phyloP scores from a whole-genome alignment of 2,113 vertebrate genomes.

The Echinops telfairi region DNA sequence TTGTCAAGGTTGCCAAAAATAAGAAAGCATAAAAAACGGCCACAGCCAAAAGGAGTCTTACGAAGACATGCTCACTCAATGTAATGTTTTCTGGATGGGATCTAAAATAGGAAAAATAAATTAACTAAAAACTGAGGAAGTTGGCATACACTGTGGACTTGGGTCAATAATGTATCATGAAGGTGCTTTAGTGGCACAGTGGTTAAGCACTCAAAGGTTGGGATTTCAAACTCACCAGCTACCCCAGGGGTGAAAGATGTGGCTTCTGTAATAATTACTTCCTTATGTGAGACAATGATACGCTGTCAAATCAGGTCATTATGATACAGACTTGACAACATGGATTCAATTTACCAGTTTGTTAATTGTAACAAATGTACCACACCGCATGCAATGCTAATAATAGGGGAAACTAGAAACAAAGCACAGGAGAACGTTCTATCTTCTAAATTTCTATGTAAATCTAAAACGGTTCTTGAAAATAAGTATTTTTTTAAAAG shows the following conservation, averaged over 20 bases:
- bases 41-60: neutral
- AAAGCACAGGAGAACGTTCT: neutral
- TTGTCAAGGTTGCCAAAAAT: neutral
- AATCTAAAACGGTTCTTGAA: slow-evolving; percentile 6
- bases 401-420: neutral
- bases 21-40: neutral
- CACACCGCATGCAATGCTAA: neutral
- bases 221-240: too few relatives aligned
- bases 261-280: neutral
- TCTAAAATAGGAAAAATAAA: neutral
- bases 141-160: slow-evolving; percentile 2
- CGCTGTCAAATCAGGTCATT: neutral
- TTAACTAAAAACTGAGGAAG: neutral
- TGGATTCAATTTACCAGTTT: neutral
- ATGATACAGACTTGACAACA: neutral
- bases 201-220: neutral
- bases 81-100: neutral
- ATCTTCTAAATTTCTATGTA: neutral
- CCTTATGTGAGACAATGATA: neutral
- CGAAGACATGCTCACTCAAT: neutral
- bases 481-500: neutral
- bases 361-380: neutral
- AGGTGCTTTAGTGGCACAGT: neutral
- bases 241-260: neutral
- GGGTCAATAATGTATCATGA: neutral